Conservation (phyloP, 2,113 vertebrate species). For the Rhinolophus sinicus region DNA sequence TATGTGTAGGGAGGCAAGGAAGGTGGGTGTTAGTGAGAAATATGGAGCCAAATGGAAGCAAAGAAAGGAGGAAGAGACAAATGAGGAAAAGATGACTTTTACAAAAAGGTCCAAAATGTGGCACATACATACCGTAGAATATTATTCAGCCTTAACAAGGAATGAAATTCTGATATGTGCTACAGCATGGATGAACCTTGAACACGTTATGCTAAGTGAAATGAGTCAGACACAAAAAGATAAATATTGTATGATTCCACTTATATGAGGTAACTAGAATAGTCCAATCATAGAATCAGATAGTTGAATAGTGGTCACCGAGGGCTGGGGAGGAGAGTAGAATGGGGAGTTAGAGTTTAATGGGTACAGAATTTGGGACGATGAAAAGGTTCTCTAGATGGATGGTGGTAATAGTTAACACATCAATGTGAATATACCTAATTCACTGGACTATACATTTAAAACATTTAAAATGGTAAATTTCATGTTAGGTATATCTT, state of each 20-base stretch:
- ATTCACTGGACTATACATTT: not conserved
- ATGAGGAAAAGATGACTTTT: not conserved
- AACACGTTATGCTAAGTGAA: not conserved
- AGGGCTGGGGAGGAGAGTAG: rapidly evolving
- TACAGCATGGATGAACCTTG: not conserved
- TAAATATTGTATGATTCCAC: not conserved
- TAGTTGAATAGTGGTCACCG: not conserved
- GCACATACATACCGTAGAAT: not conserved
- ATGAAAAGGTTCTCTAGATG: not conserved
- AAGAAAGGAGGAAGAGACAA: not conserved
- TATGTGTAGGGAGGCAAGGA: not conserved
- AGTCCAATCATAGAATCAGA: not conserved
- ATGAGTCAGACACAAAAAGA: not conserved
- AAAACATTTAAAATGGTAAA: not conserved
- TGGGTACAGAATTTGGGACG: not conserved
- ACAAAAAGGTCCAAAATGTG: not conserved
- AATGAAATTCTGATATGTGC: not conserved
- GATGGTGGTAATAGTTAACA: not conserved
- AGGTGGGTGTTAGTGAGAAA: not conserved
- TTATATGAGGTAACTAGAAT: not conserved
- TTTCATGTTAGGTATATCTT: not conserved
- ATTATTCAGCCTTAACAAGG: not conserved
- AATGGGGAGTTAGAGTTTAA: not conserved
- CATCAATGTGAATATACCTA: not conserved
- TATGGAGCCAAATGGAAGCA: not conserved